Evolutionary conservation across 2,113 vertebrate species (phyloP), one percentile per base, ranked within the genome.

Genomic region (Myotis lucifugus): DNA sequence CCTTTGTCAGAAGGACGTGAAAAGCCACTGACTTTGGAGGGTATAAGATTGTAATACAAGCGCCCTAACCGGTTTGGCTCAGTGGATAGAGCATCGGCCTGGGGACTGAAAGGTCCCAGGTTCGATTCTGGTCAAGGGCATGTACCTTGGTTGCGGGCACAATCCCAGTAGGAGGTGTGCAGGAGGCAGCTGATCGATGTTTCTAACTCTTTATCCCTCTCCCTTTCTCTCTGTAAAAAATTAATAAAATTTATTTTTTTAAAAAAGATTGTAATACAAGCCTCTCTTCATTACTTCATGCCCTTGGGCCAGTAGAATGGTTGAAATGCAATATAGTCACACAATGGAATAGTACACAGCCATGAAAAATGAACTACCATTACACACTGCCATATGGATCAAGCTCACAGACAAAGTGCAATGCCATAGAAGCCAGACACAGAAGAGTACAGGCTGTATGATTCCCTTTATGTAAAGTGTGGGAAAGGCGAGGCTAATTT

Each of bases 401-500:
- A 32, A 46, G 42, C 21, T n/a, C 84, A n/a, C 17, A 67, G 67
- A 25, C 32, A 50, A 0, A n/a, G 10, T 0, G 18, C 17, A 0
- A 18, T 2, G 17, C 15, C 4, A 14, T 0, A 50, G 94, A 59
- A 50, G 27, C 12, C 61, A 27, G 29, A 17, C 4, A 13, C 13
- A 15, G 6, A 23, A 21, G 21, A 66, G 13, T 8, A 4, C 0
- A 52, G 67, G 15, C 7, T 3, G 6, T 29, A 1, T 9, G 69
- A 5, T 11, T 56, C 37, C 59, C 32, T 3, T 6, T 19, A 10
- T 18, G n/a, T 12, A 9, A 32, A 37, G 76, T 50, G 88, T 40
- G 27, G 15, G 52, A 73, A 76, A 56, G 32, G 79, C 7, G 48
- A 56, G 18, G 32, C n/a, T 15, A 7, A 29, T 40, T 50, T 13